A percentile compares a stretch with the other conserved stretches of the same genome.
phyloP scores from a whole-genome alignment of 2,888 invertebrate species.

The Latrodectus hesperus region DNA sequence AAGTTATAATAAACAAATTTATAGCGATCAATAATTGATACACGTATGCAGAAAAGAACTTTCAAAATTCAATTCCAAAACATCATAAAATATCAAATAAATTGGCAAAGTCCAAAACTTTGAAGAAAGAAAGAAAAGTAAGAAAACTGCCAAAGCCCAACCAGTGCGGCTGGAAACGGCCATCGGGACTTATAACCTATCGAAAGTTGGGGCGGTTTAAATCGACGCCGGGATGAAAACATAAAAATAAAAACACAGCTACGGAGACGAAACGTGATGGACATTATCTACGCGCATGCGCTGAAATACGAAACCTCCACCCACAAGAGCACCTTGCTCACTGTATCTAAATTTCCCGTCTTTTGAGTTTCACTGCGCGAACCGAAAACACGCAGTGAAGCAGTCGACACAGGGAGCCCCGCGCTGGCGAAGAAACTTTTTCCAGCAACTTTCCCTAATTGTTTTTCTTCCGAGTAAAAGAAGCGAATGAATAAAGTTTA shows the following conservation, averaged over 20 bases:
- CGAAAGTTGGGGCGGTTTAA: too few species aligned
- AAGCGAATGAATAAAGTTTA: background rate
- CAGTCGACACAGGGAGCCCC: background rate
- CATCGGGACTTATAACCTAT: too few species aligned
- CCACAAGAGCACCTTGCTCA: background rate
- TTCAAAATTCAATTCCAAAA: too few species aligned
- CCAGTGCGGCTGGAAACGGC: too few species aligned
- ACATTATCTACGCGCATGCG: slow-evolving; percentile 36
- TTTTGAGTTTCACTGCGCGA: slow-evolving; percentile 49
- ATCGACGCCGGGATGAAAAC: too few species aligned
- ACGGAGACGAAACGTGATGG: slow-evolving; percentile 26
- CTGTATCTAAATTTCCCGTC: slow-evolving; percentile 29
- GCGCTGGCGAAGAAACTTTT: background rate
- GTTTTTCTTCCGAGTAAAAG: background rate
- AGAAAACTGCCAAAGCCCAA: too few species aligned
- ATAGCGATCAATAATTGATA: too few species aligned
- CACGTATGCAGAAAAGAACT: too few species aligned
- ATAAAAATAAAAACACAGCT: background rate
- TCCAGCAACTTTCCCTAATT: background rate
- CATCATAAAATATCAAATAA: too few species aligned
- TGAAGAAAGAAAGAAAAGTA: too few species aligned
- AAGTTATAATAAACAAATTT: too few species aligned
- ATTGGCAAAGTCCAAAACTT: too few species aligned
- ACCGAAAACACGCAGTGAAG: slow-evolving; percentile 33
- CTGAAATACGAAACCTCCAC: slow-evolving; percentile 23